These are phyloP conservation scores for Erannis defoliaria DNA, from an alignment of 2,888 invertebrate species.

Conservation along the genomic window DNA sequence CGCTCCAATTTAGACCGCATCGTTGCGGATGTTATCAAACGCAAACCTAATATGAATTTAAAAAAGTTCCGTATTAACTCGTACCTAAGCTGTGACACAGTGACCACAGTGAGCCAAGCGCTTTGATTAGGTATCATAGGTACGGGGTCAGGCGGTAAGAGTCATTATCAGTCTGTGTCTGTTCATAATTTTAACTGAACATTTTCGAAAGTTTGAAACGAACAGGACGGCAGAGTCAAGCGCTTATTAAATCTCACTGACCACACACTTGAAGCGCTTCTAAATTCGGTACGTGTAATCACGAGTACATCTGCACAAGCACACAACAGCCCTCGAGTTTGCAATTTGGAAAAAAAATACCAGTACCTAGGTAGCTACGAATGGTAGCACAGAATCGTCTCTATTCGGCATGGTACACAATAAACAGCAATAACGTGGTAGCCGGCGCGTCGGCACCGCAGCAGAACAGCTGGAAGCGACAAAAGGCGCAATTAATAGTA, in stretches of 20 bases:
- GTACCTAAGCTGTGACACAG: no score
- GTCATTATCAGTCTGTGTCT: no score
- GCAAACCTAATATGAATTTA: no score
- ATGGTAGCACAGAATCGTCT: constrained; percentile 45
- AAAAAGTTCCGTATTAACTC: no score
- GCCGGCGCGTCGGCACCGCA: constrained; percentile 55
- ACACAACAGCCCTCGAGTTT: constrained; percentile 22
- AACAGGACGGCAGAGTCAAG: constrained; percentile 18
- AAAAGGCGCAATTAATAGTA: constrained; percentile 82
- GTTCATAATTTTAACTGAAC: constrained; percentile 31
- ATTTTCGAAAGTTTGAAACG: constrained; percentile 21
- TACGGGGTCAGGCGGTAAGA: no score
- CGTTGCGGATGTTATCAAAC: no score
- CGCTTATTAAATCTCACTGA: constrained; percentile 36
- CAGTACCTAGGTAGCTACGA: constrained; percentile 40
- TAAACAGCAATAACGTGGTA: constrained; percentile 57
- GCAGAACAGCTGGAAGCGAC: constrained; percentile 70
- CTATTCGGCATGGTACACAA: constrained; percentile 41
- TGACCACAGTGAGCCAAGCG: no score
- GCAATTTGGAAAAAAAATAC: constrained; percentile 42
- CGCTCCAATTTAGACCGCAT: no score
- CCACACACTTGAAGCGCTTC: constrained; percentile 24
- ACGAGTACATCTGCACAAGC: constrained; percentile 29
- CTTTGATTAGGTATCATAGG: no score
- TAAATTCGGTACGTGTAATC: constrained; percentile 29